phyloP scores from a whole-genome alignment of 2,888 invertebrate species.

The Euplexia lucipara region DNA sequence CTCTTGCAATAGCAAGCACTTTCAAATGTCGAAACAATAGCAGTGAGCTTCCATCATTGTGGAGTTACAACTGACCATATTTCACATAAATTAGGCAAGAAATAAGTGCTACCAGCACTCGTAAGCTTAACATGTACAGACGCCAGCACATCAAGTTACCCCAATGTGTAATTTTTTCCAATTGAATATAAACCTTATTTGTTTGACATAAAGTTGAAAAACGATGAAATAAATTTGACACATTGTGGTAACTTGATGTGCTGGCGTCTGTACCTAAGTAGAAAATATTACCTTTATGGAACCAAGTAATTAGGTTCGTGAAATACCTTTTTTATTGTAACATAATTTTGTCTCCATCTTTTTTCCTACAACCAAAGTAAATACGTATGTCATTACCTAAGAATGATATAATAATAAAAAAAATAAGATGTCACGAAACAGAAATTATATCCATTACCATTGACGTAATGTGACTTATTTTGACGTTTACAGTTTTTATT shows the following conservation, averaged over 20 bases:
- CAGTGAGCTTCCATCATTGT: slow-evolving; percentile 46
- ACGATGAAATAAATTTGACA: too few relatives aligned
- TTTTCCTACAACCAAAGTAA: background rate
- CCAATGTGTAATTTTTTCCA: too few relatives aligned
- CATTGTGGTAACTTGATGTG: too few relatives aligned
- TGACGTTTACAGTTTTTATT: slow-evolving; percentile 29
- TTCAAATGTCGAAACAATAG: slow-evolving; percentile 60
- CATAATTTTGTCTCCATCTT: background rate
- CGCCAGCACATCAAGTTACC: too few relatives aligned
- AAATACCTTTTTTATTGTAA: background rate
- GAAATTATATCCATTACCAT: background rate
- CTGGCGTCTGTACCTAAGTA: too few relatives aligned
- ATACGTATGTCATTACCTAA: background rate
- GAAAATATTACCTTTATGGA: slow-evolving; percentile 5
- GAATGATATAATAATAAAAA: slow-evolving; percentile 15
- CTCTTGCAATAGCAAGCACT: slow-evolving; percentile 44
- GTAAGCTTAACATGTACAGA: slow-evolving; percentile 37
- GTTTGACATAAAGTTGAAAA: too few relatives aligned
- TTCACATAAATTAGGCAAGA: slow-evolving; percentile 50
- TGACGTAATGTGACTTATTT: slow-evolving; percentile 28
- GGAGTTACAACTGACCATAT: slow-evolving; percentile 39
- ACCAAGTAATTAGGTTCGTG: slow-evolving; percentile 3
- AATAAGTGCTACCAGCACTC: slow-evolving; percentile 38
- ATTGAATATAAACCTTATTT: too few relatives aligned
- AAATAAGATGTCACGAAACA: slow-evolving; percentile 16